phyloP scores from a whole-genome alignment of 1,140 invertebrate species.

The Drosophila rhopaloa region DNA sequence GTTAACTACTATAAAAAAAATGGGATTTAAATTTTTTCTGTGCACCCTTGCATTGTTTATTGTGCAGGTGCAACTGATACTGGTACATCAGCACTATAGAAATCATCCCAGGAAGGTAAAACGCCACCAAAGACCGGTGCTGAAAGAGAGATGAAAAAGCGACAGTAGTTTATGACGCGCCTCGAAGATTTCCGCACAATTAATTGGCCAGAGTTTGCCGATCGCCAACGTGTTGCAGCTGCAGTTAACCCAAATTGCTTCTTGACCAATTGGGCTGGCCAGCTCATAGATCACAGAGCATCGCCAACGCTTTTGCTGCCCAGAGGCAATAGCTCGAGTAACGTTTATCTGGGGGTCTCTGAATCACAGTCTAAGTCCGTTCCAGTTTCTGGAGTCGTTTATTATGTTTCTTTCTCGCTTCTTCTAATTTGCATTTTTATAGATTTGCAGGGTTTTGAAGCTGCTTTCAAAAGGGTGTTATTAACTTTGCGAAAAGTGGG shows the following conservation, averaged over 20 bases:
- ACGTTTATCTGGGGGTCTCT: constrained; percentile 46
- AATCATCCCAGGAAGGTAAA: constrained; percentile 12
- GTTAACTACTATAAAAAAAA: too few relatives aligned
- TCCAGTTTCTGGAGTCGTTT: constrained; percentile 52
- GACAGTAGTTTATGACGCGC: constrained; percentile 72
- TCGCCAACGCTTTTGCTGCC: constrained; percentile 17
- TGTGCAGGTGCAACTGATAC: constrained; percentile 19
- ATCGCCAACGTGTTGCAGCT: constrained; percentile 52
- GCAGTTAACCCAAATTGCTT: constrained; percentile 78
- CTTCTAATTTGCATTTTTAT: constrained; percentile 64
- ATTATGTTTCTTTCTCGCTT: constrained; percentile 21
- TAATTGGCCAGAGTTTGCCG: constrained; percentile 49
- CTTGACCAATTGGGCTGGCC: constrained; percentile 52
- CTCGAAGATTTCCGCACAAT: constrained; percentile 64
- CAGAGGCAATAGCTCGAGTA: constrained; percentile 64
- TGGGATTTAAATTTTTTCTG: neutral
- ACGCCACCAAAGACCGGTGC: constrained; percentile 15
- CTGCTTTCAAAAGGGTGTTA: neutral
- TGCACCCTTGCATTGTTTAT: constrained; percentile 15
- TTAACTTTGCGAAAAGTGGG: constrained; percentile 16
- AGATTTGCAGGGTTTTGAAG: constrained; percentile 17
- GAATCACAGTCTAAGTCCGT: constrained; percentile 27
- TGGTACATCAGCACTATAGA: neutral
- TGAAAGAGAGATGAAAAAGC: constrained; percentile 57
- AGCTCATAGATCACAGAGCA: constrained; percentile 39